These are phyloP conservation scores for Antennarius striatus DNA, from an alignment of 2,113 vertebrate genomes.

Conservation along the genomic window DNA sequence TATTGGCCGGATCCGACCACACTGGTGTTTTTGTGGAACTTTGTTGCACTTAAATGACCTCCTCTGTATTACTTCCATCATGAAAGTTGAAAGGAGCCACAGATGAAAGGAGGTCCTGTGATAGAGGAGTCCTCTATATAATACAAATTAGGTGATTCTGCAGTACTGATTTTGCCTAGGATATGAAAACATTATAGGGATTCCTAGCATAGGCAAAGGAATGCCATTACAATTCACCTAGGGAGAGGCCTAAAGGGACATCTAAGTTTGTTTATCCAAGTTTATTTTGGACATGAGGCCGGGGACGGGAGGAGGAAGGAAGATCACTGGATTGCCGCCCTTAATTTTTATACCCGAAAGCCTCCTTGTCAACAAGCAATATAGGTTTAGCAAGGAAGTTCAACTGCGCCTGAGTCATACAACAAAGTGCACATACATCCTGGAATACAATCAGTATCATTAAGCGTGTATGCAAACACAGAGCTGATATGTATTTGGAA, in stretches of 20 bases:
- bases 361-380: constrained; percentile 65
- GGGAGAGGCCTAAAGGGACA: constrained; percentile 46
- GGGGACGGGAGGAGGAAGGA: constrained; percentile 54
- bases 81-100: constrained; percentile 28
- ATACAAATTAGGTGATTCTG: constrained; percentile 37
- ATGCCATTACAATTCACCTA: constrained; percentile 48
- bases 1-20: constrained; percentile 34
- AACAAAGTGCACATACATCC: background rate
- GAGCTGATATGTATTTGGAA: constrained; percentile 29
- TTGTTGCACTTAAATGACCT: constrained; percentile 41
- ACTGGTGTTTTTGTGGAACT: constrained; percentile 29
- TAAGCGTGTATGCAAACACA: constrained; percentile 46
- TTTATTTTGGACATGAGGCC: constrained; percentile 66
- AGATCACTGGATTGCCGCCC: constrained; percentile 51
- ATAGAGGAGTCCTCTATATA: constrained; percentile 31
- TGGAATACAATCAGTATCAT: constrained; percentile 4
- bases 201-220: constrained; percentile 49
- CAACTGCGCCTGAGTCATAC: constrained; percentile 46
- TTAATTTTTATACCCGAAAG: constrained; percentile 66
- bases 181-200: constrained; percentile 69
- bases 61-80: constrained; percentile 46
- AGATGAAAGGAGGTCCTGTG: constrained; percentile 51
- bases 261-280: constrained; percentile 49
- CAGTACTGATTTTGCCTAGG: constrained; percentile 44
- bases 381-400: constrained; percentile 8